Conservation (phyloP, 2,888 invertebrate species). For the Chloroclysta siterata region DNA sequence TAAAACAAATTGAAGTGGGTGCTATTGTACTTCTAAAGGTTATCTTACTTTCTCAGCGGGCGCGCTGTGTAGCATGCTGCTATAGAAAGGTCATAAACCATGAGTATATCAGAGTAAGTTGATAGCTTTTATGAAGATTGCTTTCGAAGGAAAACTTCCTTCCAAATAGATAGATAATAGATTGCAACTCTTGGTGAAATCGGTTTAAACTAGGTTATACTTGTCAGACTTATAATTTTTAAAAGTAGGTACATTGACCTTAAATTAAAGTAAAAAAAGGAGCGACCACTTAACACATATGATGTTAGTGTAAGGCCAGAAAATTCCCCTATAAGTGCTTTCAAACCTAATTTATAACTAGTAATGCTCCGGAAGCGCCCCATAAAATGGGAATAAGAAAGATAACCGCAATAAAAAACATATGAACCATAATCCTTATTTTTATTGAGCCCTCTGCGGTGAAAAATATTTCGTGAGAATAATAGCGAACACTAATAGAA, state of each 20-base stretch:
- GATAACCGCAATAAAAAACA: slow-evolving; percentile 60
- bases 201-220: slow-evolving; percentile 26
- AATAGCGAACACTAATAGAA: slow-evolving; percentile 36
- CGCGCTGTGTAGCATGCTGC: slow-evolving; percentile 33
- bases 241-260: slow-evolving; percentile 14
- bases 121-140: slow-evolving; percentile 53
- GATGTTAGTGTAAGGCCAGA: slow-evolving; percentile 32
- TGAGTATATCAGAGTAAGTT: slow-evolving; percentile 42
- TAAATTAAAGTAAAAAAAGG: slow-evolving; percentile 30
- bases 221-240: slow-evolving; percentile 16
- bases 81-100: slow-evolving; percentile 46
- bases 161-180: slow-evolving; percentile 36
- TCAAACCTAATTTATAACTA: slow-evolving; percentile 52
- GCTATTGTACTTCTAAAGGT: slow-evolving; percentile 15
- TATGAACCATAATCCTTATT: slow-evolving; percentile 54
- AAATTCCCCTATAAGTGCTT: slow-evolving; percentile 46
- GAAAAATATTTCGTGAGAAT: slow-evolving; percentile 35
- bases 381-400: slow-evolving; percentile 57
- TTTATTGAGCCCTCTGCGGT: slow-evolving; percentile 47
- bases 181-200: slow-evolving; percentile 23
- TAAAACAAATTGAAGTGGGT: slow-evolving; percentile 8
- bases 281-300: slow-evolving; percentile 35
- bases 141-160: slow-evolving; percentile 43
- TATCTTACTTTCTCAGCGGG: slow-evolving; percentile 17
- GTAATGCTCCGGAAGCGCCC: slow-evolving; percentile 50